A percentile compares a stretch with the other conserved stretches of the same genome.
Conservation (phyloP, 2,888 invertebrate genomes). For the Hydriomena furcata region DNA sequence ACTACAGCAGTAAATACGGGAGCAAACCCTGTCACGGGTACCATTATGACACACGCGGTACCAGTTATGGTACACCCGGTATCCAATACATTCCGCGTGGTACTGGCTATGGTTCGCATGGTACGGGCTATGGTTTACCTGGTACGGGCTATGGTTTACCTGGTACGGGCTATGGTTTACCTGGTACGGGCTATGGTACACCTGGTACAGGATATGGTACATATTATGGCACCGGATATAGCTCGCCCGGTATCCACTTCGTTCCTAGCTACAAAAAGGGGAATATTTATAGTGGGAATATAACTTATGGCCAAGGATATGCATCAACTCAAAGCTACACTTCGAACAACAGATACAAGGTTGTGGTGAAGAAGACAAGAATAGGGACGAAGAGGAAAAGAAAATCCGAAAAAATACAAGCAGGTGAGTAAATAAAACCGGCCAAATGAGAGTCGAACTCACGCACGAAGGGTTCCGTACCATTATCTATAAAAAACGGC, state of each 20-base stretch:
- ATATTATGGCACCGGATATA: slow-evolving; percentile 15
- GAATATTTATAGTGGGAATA: slow-evolving; percentile 49
- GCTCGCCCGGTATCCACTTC: slow-evolving; percentile 28
- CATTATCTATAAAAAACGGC: no score
- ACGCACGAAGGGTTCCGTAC: no score
- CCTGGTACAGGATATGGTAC: slow-evolving; percentile 15
- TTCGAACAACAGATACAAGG: slow-evolving; percentile 59
- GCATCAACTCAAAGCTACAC: slow-evolving; percentile 61
- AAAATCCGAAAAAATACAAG: slow-evolving; percentile 47
- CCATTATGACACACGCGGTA: slow-evolving; percentile 6
- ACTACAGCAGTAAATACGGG: slow-evolving; percentile 24
- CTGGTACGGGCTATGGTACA: slow-evolving; percentile 17
- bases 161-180: slow-evolving; percentile 12
- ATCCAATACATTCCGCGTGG: no score
- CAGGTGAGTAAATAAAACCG: no score
- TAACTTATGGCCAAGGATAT: slow-evolving; percentile 47
- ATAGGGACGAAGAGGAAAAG: slow-evolving; percentile 44
- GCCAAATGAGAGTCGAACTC: no score
- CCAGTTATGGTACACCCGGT: slow-evolving; percentile 7
- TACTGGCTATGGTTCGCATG: slow-evolving; percentile 13
- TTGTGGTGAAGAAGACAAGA: slow-evolving; percentile 63
- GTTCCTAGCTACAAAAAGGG: slow-evolving; percentile 46
- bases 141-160: slow-evolving; percentile 14
- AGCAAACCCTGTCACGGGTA: slow-evolving; percentile 14
- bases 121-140: slow-evolving; percentile 12